Evolutionary conservation across 2,113 vertebrate genomes (phyloP).

Genomic region (Alethe castanea): DNA sequence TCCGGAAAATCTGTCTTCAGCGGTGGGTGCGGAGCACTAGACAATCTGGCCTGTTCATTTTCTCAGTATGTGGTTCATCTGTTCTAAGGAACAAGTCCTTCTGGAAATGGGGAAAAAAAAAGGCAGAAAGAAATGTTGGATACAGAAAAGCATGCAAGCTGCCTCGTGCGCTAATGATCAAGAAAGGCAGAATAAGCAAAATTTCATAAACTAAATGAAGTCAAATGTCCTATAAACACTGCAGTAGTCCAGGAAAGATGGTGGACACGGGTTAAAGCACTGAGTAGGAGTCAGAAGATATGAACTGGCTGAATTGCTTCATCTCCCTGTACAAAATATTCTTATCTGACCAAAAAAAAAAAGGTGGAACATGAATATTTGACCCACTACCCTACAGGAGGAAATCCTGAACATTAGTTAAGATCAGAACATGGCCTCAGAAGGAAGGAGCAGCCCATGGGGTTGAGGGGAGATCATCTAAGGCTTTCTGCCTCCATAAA

Average conservation of each 20-base stretch:
- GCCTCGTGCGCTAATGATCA: not conserved
- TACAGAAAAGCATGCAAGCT: conserved; percentile 23
- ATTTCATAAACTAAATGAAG: not conserved
- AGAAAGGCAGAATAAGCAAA: conserved; percentile 2
- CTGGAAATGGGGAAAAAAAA: conserved; percentile 7
- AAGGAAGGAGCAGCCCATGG: not conserved
- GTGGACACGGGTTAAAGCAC: not conserved
- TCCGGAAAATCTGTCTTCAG: conserved; percentile 48
- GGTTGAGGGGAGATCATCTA: not conserved
- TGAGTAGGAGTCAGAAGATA: not conserved
- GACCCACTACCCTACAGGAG: not conserved
- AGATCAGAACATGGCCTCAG: not conserved
- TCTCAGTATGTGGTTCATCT: conserved; percentile 49
- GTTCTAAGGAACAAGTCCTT: conserved; percentile 59
- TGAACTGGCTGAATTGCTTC: not conserved
- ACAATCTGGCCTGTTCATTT: conserved; percentile 48
- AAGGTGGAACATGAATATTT: not conserved
- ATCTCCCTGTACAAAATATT: not conserved
- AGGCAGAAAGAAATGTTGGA: not conserved
- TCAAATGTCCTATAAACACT: not conserved
- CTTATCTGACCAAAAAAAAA: not conserved
- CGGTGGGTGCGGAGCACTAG: conserved; percentile 17
- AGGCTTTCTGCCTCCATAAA: not conserved
- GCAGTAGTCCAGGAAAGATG: not conserved
- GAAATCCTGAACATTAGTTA: not conserved